phyloP scores from a whole-genome alignment of 2,113 vertebrate genomes.

The Trochalopteron elliotii region DNA sequence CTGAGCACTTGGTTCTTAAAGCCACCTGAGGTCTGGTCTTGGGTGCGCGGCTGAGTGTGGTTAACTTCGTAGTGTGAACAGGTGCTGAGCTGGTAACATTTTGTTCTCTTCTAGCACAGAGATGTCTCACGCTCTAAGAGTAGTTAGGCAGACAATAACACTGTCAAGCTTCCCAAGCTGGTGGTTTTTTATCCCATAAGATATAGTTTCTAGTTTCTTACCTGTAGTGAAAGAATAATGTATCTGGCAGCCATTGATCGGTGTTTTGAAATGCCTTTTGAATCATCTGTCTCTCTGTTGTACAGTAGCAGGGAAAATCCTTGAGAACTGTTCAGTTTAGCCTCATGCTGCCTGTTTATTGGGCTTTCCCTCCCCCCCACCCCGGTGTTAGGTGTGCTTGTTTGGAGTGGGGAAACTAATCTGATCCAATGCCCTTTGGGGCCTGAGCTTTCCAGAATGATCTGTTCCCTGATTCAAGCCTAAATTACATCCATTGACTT shows the following conservation, averaged over 20 bases:
- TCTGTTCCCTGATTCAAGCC: background rate
- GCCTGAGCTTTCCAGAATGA: background rate
- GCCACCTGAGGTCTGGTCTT: background rate
- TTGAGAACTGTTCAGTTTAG: background rate
- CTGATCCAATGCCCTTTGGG: background rate
- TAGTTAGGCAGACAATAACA: background rate
- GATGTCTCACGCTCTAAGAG: background rate
- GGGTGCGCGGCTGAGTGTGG: rapidly evolving
- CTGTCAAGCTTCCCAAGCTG: background rate
- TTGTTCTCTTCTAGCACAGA: background rate
- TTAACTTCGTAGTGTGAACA: rapidly evolving
- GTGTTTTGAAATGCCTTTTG: background rate
- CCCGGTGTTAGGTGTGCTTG: background rate
- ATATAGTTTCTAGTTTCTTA: background rate
- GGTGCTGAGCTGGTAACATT: background rate
- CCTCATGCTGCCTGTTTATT: background rate
- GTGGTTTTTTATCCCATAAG: background rate
- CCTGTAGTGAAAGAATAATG: background rate
- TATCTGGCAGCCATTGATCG: background rate
- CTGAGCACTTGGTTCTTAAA: rapidly evolving
- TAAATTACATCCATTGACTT: background rate
- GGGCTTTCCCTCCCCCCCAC: rapidly evolving
- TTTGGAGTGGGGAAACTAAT: background rate
- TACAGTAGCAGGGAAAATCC: background rate
- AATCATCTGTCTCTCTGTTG: background rate